phyloP scores from a whole-genome alignment of 2,113 vertebrate genomes.

The Planiliza haematocheilus region DNA sequence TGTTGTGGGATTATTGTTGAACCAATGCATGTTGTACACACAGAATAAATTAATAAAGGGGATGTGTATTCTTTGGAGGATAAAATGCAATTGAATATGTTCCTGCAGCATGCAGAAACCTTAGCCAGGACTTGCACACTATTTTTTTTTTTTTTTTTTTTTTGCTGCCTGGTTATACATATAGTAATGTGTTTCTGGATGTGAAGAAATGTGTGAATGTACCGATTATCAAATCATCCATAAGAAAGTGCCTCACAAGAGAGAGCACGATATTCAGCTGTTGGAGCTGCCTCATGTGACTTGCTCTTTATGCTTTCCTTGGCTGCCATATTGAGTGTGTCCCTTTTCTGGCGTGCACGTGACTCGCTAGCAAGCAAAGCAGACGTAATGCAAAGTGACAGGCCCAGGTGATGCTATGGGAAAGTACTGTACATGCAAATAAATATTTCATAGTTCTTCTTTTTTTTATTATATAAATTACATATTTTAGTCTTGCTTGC shows the following conservation, averaged over 20 bases:
- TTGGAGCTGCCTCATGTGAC: constrained; percentile 47
- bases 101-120: constrained; percentile 20
- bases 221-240: constrained; percentile 73
- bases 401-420: constrained; percentile 47
- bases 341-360: constrained; percentile 55
- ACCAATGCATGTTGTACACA: constrained; percentile 17
- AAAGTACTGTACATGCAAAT: constrained; percentile 49
- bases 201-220: constrained; percentile 64
- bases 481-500: constrained; percentile 41
- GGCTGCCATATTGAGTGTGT: constrained; percentile 65
- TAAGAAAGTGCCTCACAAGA: constrained; percentile 67
- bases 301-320: constrained; percentile 61
- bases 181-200: constrained; percentile 46
- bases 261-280: constrained; percentile 52
- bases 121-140: constrained; percentile 21
- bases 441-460: constrained; percentile 15
- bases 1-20: constrained; percentile 25
- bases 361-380: constrained; percentile 44
- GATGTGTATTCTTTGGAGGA: constrained; percentile 23
- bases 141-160: constrained; percentile 3
- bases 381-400: constrained; percentile 65
- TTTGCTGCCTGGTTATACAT: constrained; percentile 19
- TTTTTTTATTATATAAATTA: constrained; percentile 20
- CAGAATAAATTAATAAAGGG: constrained; percentile 13
- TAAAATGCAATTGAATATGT: constrained; percentile 24